Evolutionary conservation across 2,888 invertebrate genomes (phyloP), one percentile per base, ranked within the genome.

Genomic region (Calameuta pallipes): DNA sequence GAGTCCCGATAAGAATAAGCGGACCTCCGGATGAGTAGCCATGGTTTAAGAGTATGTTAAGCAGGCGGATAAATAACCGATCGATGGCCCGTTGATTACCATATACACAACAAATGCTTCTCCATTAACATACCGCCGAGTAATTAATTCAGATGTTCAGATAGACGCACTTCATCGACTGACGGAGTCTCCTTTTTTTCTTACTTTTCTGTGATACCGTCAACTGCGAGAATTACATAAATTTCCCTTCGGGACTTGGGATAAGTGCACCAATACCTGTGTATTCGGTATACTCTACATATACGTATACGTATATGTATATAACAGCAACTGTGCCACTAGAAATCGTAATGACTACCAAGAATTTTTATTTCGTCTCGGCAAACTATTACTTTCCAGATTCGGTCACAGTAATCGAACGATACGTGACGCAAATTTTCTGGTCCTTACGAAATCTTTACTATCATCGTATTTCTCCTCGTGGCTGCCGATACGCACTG

Each of bases 71-170:
- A 69, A 75, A 78, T 75, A 75, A 78, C 69, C 75, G 37, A 78
- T 78, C 41, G 78, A 78, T 78, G 75, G 70, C 37, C 34, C 75
- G 41, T 33, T 75, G 78, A 75, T 78, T 75, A 78, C 78, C 75
- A 75, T 75, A 75, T 70, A 75, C 75, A 78, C 75, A 78, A 78
- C 78, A 69, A 78, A 78, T 75, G 75, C 70, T 70, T 78, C 69
- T 75, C 75, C 69, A 78, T 78, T 75, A 78, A 75, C 74, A 78
- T 75, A 78, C 78, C 75, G 75, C 78, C 30, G 70, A 75, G 75
- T 35, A 78, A 78, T 78, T 77, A 77, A 74, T 69, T 77, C 68
- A 74, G 74, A 77, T 77, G 77, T 77, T 77, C 31, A 74, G 69
- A 77, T 77, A 75, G 71, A 75, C 75, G 33, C 71, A 75, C 70